A percentile compares a stretch with the other conserved stretches of the same genome.
These are phyloP conservation scores for Vidua chalybeata DNA, from an alignment of 2,113 vertebrate species.

Conservation along the genomic window DNA sequence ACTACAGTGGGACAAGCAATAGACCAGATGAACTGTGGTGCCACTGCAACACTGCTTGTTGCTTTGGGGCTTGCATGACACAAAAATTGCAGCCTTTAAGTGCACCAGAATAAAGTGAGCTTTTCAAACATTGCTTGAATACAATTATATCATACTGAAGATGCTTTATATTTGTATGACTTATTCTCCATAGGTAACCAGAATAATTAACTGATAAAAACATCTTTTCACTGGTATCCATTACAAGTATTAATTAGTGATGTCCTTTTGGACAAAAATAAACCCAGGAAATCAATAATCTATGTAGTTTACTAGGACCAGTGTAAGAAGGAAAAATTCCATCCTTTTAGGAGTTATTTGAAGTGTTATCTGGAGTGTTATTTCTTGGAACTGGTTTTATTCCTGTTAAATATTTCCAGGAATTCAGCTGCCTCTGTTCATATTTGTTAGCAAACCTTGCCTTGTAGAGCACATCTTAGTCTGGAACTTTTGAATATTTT, in stretches of 20 bases:
- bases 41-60: background rate
- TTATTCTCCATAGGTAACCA: background rate
- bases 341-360: background rate
- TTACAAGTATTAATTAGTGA: background rate
- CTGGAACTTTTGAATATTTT: background rate
- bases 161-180: background rate
- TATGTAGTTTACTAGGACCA: background rate
- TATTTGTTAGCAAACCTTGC: background rate
- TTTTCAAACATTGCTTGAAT: background rate
- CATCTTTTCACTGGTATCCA: background rate
- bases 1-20: background rate
- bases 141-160: background rate
- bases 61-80: background rate
- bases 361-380: background rate
- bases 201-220: background rate
- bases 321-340: background rate
- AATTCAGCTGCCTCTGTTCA: background rate
- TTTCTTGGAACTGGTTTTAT: background rate
- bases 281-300: background rate
- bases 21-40: background rate
- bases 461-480: background rate
- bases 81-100: background rate
- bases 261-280: background rate
- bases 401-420: background rate
- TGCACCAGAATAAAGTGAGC: background rate